These are phyloP conservation scores for Nematostella vectensis DNA, from an alignment of 92 coral and sea anemone species.

Conservation along the genomic window DNA sequence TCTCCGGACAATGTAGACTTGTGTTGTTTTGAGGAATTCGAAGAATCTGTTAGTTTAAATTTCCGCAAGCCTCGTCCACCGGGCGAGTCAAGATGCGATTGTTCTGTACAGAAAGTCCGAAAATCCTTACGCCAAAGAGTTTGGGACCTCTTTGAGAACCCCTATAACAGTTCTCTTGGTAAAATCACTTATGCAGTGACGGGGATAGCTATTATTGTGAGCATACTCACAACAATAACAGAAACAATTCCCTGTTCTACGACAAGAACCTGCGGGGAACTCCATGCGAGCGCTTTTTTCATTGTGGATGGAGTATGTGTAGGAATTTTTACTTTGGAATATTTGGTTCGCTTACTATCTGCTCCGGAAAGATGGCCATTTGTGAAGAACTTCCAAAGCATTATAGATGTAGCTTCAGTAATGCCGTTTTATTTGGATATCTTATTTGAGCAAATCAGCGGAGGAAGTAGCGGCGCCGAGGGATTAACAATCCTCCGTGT, in stretches of 20 bases:
- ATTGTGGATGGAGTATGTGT: slow-evolving; percentile 81
- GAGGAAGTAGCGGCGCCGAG: slow-evolving; percentile 49
- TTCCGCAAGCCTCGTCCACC: background rate
- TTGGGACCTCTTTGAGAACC: slow-evolving; percentile 82
- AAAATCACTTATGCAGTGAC: slow-evolving; percentile 51
- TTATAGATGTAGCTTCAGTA: slow-evolving; percentile 81
- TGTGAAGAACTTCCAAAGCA: slow-evolving; percentile 70
- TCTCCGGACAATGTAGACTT: slow-evolving; percentile 63
- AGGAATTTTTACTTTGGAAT: slow-evolving; percentile 68
- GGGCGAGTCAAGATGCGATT: slow-evolving; percentile 26
- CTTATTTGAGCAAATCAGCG: slow-evolving; percentile 17
- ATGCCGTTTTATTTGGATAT: slow-evolving; percentile 81
- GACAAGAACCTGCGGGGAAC: slow-evolving; percentile 57
- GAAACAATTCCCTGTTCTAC: slow-evolving; percentile 78
- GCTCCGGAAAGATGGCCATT: slow-evolving; percentile 73
- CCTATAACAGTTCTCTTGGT: slow-evolving; percentile 44
- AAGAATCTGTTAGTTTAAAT: slow-evolving; percentile 33
- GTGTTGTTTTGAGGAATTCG: slow-evolving; percentile 82
- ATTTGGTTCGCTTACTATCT: slow-evolving; percentile 63
- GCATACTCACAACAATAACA: slow-evolving; percentile 64
- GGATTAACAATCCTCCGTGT: slow-evolving; percentile 71
- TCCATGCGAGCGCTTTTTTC: slow-evolving; percentile 46
- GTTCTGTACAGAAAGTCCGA: slow-evolving; percentile 18
- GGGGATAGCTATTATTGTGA: slow-evolving; percentile 69
- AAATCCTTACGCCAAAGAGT: slow-evolving; percentile 41